A percentile compares a stretch with the other conserved stretches of the same genome.
phyloP scores from a whole-genome alignment of 2,888 invertebrate genomes.

The Pasiphila rectangulata region DNA sequence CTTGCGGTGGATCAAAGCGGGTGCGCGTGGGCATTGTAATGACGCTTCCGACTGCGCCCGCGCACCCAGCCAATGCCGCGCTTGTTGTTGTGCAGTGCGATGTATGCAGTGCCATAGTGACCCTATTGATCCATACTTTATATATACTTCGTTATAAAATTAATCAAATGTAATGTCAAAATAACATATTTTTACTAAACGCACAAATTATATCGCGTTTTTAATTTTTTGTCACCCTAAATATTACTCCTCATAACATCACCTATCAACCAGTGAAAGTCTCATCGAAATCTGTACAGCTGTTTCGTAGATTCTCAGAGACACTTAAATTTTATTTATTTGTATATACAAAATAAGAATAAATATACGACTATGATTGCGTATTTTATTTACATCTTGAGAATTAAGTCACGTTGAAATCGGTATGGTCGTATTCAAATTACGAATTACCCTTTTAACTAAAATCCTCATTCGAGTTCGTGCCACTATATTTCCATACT shows the following conservation, averaged over 20 bases:
- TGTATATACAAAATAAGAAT: too few relatives aligned
- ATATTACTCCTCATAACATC: too few relatives aligned
- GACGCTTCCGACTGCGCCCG: slow-evolving; percentile 27
- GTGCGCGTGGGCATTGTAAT: slow-evolving; percentile 25
- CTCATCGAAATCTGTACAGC: too few relatives aligned
- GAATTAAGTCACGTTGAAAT: too few relatives aligned
- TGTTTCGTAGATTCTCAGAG: too few relatives aligned
- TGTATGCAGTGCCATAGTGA: background rate
- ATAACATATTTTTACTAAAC: too few relatives aligned
- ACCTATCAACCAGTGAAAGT: too few relatives aligned
- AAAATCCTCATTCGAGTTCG: slow-evolving; percentile 12
- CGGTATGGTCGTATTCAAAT: background rate
- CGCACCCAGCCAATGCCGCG: slow-evolving; percentile 10
- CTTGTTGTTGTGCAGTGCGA: slow-evolving; percentile 8
- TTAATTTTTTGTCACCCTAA: too few relatives aligned
- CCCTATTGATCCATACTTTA: background rate
- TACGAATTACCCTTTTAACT: background rate
- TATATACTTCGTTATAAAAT: background rate
- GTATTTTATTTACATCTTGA: too few relatives aligned
- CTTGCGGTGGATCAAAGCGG: slow-evolving; percentile 33
- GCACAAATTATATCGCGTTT: too few relatives aligned
- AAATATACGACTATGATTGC: too few relatives aligned
- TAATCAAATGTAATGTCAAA: background rate
- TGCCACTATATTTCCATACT: slow-evolving; percentile 45
- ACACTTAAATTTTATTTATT: too few relatives aligned